phyloP scores from a whole-genome alignment of 1,140 invertebrate species.

The Planococcus citri region DNA sequence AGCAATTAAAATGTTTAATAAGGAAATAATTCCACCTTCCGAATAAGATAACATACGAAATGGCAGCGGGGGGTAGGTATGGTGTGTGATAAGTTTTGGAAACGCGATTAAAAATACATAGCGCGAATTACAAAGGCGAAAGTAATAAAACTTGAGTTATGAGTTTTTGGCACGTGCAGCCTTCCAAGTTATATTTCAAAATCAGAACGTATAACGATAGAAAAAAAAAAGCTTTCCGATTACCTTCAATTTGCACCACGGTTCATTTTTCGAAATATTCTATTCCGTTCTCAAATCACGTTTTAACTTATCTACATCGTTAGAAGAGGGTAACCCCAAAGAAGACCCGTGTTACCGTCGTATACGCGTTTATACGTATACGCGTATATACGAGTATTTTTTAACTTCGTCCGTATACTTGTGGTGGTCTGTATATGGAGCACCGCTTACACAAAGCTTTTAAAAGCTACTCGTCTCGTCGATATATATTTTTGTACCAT shows the following conservation, averaged over 20 bases:
- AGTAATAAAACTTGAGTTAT: constrained; percentile 1
- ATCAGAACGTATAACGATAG: background rate
- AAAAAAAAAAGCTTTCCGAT: constrained; percentile 6
- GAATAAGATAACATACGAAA: background rate
- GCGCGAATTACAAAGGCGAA: background rate
- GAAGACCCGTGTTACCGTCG: background rate
- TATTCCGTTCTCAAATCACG: background rate
- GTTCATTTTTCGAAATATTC: constrained; percentile 1
- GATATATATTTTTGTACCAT: too few species aligned
- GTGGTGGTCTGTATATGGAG: too few species aligned
- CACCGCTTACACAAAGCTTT: too few species aligned
- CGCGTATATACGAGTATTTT: too few species aligned
- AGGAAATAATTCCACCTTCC: background rate
- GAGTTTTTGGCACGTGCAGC: background rate
- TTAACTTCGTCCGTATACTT: too few species aligned
- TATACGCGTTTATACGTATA: too few species aligned
- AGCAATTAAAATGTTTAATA: constrained; percentile 4
- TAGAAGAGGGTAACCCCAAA: background rate
- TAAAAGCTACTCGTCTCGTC: too few species aligned
- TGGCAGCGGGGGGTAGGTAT: background rate
- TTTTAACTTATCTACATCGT: constrained; percentile 4
- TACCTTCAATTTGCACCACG: constrained; percentile 2
- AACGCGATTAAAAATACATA: background rate
- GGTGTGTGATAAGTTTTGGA: background rate
- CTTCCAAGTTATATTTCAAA: background rate